Percentiles rank a stretch among this genome's conserved stretches.
These are phyloP conservation scores for Pogonomyrmex californicus DNA, from an alignment of 1,140 invertebrate genomes.

Conservation along the genomic window DNA sequence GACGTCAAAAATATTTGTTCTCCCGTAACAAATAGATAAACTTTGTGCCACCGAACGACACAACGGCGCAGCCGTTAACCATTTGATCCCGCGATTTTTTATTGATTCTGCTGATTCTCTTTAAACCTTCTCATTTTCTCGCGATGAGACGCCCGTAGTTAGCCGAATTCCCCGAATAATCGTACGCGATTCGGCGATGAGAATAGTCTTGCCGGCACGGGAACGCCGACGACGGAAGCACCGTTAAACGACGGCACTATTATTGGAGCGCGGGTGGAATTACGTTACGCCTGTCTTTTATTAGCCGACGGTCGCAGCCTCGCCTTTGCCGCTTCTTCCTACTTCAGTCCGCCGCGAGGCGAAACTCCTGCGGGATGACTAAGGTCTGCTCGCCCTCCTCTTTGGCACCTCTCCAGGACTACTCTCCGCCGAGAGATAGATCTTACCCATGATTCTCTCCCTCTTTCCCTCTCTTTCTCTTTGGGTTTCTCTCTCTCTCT, in stretches of 20 bases:
- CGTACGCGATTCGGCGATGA: conserved; percentile 54
- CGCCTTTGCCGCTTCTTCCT: conserved; percentile 68
- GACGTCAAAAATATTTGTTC: background rate
- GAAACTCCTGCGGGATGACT: conserved; percentile 74
- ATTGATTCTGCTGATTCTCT: background rate
- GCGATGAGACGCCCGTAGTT: background rate
- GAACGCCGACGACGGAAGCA: conserved; percentile 73
- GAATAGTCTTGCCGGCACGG: conserved; percentile 65
- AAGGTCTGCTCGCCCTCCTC: conserved; percentile 71
- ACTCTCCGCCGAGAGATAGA: conserved; percentile 63
- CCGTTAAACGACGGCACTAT: conserved; percentile 77
- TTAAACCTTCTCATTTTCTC: background rate
- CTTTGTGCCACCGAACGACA: background rate
- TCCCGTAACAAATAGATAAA: background rate
- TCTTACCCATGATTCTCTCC: conserved; percentile 56
- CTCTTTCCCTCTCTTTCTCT: background rate
- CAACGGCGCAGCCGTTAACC: background rate
- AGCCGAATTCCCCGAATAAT: conserved; percentile 41
- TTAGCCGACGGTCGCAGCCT: conserved; percentile 72
- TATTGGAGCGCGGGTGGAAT: conserved; percentile 80
- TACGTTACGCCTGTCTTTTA: conserved; percentile 81
- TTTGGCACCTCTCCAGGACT: conserved; percentile 76
- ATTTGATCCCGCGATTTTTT: background rate
- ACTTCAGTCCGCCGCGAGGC: conserved; percentile 44
- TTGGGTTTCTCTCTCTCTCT: background rate